A percentile compares a stretch with the other conserved stretches of the same genome.
Conservation (phyloP, 2,888 invertebrate genomes). For the Meghimatium bilineatum region DNA sequence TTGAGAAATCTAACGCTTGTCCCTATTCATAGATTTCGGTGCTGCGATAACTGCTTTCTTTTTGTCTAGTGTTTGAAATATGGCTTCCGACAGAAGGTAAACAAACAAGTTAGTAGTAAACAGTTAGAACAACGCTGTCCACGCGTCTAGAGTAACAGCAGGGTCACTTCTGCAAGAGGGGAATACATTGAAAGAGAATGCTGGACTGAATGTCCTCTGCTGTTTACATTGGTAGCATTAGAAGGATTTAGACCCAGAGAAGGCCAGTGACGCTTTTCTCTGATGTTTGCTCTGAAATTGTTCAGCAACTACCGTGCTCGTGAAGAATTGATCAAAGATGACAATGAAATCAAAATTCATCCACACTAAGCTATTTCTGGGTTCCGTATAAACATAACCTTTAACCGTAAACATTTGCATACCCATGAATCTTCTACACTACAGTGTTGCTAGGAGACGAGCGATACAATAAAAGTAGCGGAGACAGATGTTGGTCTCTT, state of each 20-base stretch:
- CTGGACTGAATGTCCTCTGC: not conserved
- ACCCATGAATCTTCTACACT: not conserved
- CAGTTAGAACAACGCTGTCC: not conserved
- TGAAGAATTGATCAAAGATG: not conserved
- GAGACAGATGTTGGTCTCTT: not conserved
- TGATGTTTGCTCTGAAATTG: constrained; percentile 12
- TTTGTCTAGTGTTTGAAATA: constrained; percentile 22
- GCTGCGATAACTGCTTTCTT: not conserved
- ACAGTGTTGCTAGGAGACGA: not conserved
- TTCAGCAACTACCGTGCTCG: not conserved
- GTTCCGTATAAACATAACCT: constrained; percentile 5
- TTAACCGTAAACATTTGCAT: not conserved
- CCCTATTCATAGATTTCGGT: not conserved
- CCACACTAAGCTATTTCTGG: not conserved
- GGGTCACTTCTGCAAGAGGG: constrained; percentile 3
- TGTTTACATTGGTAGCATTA: not conserved
- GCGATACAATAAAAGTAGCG: not conserved
- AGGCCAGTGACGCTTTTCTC: not conserved
- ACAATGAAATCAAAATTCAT: constrained; percentile 14
- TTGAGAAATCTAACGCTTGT: not conserved
- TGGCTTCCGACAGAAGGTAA: constrained; percentile 35
- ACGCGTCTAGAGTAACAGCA: constrained; percentile 11
- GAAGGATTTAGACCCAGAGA: not conserved
- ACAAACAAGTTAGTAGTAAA: constrained; percentile 12
- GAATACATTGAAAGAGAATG: not conserved